Base-by-base conservation (phyloP, 2,797 vertebrate species). In the Chromis chromis region DNA sequence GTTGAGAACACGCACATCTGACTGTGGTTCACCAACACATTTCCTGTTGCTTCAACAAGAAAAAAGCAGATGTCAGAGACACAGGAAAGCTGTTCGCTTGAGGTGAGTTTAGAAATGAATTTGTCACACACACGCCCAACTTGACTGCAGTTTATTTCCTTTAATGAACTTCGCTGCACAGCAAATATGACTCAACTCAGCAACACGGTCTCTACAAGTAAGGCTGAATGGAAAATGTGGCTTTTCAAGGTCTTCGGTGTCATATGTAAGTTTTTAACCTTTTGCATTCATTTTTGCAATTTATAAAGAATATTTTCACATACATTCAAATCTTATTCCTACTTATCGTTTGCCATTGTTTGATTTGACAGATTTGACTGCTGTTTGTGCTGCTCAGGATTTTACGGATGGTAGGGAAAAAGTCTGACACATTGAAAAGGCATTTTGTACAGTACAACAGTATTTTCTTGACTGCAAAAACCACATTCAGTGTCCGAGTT, bases 191-290 rank as follows among this genome's bases (percentile, higher is more conserved):
- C 21, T 85, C 70, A 66, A 48, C 53, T 28, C 62, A 4, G 74
- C 25, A 74, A 16, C 75, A 40, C 52, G 31, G 60, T 19, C 49
- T 78, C 65, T 79, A 9, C 70, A 81, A 39, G 24, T 78, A 58
- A 52, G 56, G 16, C 55, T 85, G 33, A 63, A 80, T 83, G 83
- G 73, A 91, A 92, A 70, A 93, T 93, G 92, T 70, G 70, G 78
- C 24, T 82, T 24, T 21, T 66, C 6, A 72, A 56, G 44, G 46
- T 89, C 74, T 56, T 88, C 46, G 0, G 53, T 78, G 49, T 89
- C 27, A 62, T 89, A 11, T 87, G 92, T 93, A 86, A 92, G 92
- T 86, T 70, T 72, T 60, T 1, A 13, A 1, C 6, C 1, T 1
- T 40, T 63, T 31, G 0, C 2, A 8, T 56, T 36, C 0, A 17